These are phyloP conservation scores for Drymodes brunneopygia DNA, from an alignment of 2,113 vertebrate genomes.

Conservation along the genomic window DNA sequence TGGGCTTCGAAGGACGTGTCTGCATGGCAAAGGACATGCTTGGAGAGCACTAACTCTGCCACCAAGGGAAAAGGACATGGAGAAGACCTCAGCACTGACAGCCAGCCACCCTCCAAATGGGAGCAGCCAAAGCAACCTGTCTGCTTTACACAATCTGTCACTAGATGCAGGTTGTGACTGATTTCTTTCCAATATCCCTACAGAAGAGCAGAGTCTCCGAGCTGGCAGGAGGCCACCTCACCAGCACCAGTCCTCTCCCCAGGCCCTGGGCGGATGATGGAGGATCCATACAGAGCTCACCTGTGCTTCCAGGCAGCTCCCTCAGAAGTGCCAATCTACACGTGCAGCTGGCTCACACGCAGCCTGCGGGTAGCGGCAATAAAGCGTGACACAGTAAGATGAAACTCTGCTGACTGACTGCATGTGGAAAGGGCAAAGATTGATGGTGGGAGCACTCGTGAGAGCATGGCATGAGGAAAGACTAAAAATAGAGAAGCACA, in stretches of 20 bases:
- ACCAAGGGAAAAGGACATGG: neutral
- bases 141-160: neutral
- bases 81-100: neutral
- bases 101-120: neutral
- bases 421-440: neutral
- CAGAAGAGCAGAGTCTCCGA: neutral
- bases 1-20: rapidly evolving
- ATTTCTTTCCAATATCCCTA: rapidly evolving
- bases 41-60: neutral
- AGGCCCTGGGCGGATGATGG: rapidly evolving
- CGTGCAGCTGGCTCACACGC: neutral
- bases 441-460: neutral
- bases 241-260: neutral
- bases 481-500: constrained; percentile 33
- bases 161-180: rapidly evolving
- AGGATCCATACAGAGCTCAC: neutral
- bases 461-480: neutral
- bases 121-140: rapidly evolving
- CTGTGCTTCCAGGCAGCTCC: neutral
- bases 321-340: neutral
- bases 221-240: neutral
- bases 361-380: neutral
- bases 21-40: rapidly evolving
- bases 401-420: neutral
- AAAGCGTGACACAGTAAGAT: neutral